phyloP scores from a whole-genome alignment of 2,113 vertebrate genomes.

The Nycticryphes semicollaris region DNA sequence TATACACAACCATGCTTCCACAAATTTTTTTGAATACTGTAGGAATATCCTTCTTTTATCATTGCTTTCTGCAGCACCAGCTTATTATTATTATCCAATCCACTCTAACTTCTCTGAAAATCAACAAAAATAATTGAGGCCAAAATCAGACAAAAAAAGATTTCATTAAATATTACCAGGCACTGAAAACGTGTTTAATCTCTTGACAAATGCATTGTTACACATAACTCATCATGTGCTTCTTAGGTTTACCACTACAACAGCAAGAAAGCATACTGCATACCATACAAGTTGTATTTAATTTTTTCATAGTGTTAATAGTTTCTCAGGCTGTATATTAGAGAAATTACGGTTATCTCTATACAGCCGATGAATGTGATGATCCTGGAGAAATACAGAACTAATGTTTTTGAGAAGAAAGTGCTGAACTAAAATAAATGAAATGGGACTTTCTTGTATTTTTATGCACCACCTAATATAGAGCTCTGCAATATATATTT shows the following conservation, averaged over 20 bases:
- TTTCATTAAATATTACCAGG: not conserved
- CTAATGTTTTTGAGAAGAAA: conserved; percentile 28
- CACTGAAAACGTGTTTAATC: not conserved
- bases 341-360: conserved; percentile 49
- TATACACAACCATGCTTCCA: not conserved
- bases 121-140: not conserved
- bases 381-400: conserved; percentile 29
- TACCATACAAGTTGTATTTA: not conserved
- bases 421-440: not conserved
- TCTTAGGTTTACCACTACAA: not conserved
- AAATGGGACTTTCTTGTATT: not conserved
- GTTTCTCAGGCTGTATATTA: conserved; percentile 27
- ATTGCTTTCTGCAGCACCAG: not conserved
- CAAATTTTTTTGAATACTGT: not conserved
- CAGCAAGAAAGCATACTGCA: not conserved
- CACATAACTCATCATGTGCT: not conserved
- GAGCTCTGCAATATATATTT: not conserved
- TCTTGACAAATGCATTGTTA: not conserved
- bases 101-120: not conserved
- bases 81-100: not conserved
- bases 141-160: not conserved
- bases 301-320: not conserved
- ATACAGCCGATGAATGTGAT: conserved; percentile 22
- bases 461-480: not conserved
- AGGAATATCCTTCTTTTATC: not conserved